A percentile compares a stretch with the other conserved stretches of the same genome.
These are phyloP conservation scores for Nysson spinosus DNA, from an alignment of 2,888 invertebrate species.

Conservation along the genomic window DNA sequence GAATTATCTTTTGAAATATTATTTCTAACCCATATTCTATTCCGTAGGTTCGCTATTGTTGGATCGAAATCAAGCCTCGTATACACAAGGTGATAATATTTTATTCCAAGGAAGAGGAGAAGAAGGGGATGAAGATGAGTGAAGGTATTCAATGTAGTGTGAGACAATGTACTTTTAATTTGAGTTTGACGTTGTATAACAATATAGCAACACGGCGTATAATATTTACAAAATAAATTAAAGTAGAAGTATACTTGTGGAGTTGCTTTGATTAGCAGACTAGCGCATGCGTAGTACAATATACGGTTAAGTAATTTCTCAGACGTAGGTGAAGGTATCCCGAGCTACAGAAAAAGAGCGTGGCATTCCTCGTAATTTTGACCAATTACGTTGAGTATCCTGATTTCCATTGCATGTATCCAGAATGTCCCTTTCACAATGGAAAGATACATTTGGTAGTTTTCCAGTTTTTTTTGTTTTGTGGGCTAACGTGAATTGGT, in stretches of 20 bases:
- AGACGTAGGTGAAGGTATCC: slow-evolving; percentile 32
- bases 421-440: slow-evolving; percentile 46
- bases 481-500: slow-evolving; percentile 20
- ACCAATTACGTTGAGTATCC: slow-evolving; percentile 26
- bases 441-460: slow-evolving; percentile 47
- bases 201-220: slow-evolving; percentile 68
- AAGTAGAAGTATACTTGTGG: slow-evolving; percentile 63
- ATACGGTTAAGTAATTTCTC: slow-evolving; percentile 36
- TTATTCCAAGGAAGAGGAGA: neutral
- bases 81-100: no score
- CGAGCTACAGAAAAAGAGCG: slow-evolving; percentile 50
- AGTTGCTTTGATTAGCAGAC: slow-evolving; percentile 60
- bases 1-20: no score
- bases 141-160: slow-evolving; percentile 50
- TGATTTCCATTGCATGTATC: slow-evolving; percentile 3
- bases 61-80: no score
- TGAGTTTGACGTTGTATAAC: slow-evolving; percentile 71
- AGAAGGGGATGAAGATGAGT: neutral
- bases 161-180: slow-evolving; percentile 71
- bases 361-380: slow-evolving; percentile 29
- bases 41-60: no score
- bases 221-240: slow-evolving; percentile 77
- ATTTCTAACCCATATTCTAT: no score
- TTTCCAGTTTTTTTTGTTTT: slow-evolving; percentile 1
- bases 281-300: slow-evolving; percentile 53